Conservation (phyloP, 2,113 vertebrate species). For the Brienomyrus brachyistius region DNA sequence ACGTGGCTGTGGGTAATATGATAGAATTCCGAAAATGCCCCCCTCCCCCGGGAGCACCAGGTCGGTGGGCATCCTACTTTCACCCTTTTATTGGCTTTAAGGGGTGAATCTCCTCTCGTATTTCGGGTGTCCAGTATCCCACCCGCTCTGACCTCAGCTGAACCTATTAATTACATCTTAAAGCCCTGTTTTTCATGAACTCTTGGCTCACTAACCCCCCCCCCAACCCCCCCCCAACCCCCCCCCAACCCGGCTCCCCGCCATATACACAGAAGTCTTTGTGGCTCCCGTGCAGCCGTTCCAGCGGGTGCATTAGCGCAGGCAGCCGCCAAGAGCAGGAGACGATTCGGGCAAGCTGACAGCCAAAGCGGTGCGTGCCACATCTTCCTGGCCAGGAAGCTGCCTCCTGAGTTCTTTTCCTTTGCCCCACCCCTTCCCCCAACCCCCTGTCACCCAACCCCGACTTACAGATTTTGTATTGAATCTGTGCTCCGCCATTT, state of each 20-base stretch:
- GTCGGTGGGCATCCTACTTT: background rate
- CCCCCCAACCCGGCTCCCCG: background rate
- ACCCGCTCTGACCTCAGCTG: slow-evolving; percentile 20
- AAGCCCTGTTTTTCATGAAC: slow-evolving; percentile 24
- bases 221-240: background rate
- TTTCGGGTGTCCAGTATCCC: slow-evolving; percentile 10
- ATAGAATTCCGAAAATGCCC: slow-evolving; percentile 11
- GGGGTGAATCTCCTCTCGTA: slow-evolving; percentile 7
- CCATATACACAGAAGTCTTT: slow-evolving; percentile 39
- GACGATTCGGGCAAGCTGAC: background rate
- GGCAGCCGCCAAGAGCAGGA: background rate
- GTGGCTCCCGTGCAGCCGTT: slow-evolving; percentile 20
- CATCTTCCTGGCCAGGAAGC: background rate
- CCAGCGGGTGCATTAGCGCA: slow-evolving; percentile 12
- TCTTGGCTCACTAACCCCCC: background rate
- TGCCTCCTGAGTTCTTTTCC: background rate
- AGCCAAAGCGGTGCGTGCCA: background rate
- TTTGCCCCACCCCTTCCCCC: background rate
- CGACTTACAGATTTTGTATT: too few species aligned
- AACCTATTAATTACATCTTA: slow-evolving; percentile 35
- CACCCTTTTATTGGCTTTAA: slow-evolving; percentile 24
- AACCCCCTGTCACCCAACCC: too few species aligned
- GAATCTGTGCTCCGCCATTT: too few species aligned
- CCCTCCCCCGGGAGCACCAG: too few species aligned
- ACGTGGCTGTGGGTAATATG: background rate